phyloP scores from a whole-genome alignment of 2,888 invertebrate species.

The Lordiphosa andalusiaca region DNA sequence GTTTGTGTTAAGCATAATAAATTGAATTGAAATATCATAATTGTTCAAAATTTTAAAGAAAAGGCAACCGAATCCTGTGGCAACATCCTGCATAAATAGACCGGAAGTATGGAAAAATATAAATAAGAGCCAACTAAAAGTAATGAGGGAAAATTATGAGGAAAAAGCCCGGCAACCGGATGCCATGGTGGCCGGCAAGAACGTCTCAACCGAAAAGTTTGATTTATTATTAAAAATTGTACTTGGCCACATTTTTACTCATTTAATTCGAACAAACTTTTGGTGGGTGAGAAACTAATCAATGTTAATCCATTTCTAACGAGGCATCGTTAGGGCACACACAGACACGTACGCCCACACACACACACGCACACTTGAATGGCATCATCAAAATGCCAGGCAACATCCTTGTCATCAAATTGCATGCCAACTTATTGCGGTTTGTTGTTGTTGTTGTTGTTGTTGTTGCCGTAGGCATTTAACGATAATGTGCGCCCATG shows the following conservation, averaged over 20 bases:
- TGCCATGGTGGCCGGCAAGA: neutral
- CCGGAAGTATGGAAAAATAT: constrained; percentile 50
- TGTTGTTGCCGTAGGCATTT: constrained; percentile 45
- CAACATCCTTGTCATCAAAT: constrained; percentile 63
- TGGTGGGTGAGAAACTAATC: constrained; percentile 47
- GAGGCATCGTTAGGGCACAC: constrained; percentile 53
- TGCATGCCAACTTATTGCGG: constrained; percentile 53
- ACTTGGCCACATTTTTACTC: constrained; percentile 26
- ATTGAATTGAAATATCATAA: neutral
- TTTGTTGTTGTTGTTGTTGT: constrained; percentile 24
- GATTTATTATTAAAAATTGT: constrained; percentile 53
- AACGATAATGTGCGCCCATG: constrained; percentile 69
- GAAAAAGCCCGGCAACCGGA: constrained; percentile 14
- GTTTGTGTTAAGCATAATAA: neutral
- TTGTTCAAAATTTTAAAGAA: constrained; percentile 1
- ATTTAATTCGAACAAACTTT: constrained; percentile 46
- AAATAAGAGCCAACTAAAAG: constrained; percentile 56
- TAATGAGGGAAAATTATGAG: constrained; percentile 49
- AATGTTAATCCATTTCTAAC: constrained; percentile 72
- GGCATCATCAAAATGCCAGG: constrained; percentile 62
- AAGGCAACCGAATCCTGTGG: constrained; percentile 34
- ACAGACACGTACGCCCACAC: constrained; percentile 12
- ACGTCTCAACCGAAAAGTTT: constrained; percentile 15
- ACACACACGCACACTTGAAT: constrained; percentile 27
- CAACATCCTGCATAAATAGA: constrained; percentile 60